These are phyloP conservation scores for Imbricaverruca yamaguchii DNA, from an alignment of 2,888 invertebrate species.

Conservation along the genomic window DNA sequence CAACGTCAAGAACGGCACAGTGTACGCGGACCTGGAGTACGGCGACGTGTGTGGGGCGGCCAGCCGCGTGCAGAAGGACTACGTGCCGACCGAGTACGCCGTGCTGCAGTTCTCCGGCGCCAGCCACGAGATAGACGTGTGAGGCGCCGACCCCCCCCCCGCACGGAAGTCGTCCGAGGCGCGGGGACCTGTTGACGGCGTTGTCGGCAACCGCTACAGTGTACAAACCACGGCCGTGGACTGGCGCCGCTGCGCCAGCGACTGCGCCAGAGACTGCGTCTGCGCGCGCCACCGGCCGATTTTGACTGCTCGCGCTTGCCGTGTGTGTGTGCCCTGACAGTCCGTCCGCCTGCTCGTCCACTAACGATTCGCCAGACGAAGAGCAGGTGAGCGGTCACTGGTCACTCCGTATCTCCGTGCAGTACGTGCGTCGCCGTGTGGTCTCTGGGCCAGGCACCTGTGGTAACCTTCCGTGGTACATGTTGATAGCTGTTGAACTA, in stretches of 20 bases:
- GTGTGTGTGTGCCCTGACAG: background rate
- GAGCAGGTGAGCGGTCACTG: background rate
- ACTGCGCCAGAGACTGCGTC: background rate
- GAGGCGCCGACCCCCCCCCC: background rate
- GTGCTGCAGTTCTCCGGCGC: constrained; percentile 34
- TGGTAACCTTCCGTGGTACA: background rate
- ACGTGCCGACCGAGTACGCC: constrained; percentile 32
- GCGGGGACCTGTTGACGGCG: too few species aligned
- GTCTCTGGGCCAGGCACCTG: too few species aligned
- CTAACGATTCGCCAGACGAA: background rate
- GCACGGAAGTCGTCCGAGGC: too few species aligned
- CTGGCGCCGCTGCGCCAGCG: background rate
- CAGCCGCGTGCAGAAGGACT: constrained; percentile 14
- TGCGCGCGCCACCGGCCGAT: background rate
- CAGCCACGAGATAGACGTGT: constrained; percentile 58
- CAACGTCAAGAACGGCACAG: constrained; percentile 12
- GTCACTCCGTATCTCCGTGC: too few species aligned
- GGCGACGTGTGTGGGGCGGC: background rate
- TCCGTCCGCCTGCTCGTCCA: background rate
- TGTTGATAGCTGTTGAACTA: background rate
- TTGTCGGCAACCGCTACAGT: background rate
- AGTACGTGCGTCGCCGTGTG: too few species aligned
- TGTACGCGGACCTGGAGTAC: constrained; percentile 19
- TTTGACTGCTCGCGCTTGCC: background rate
- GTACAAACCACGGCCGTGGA: background rate